Evolutionary conservation across 2,113 vertebrate species (phyloP).

Genomic region (Rissa tridactyla): DNA sequence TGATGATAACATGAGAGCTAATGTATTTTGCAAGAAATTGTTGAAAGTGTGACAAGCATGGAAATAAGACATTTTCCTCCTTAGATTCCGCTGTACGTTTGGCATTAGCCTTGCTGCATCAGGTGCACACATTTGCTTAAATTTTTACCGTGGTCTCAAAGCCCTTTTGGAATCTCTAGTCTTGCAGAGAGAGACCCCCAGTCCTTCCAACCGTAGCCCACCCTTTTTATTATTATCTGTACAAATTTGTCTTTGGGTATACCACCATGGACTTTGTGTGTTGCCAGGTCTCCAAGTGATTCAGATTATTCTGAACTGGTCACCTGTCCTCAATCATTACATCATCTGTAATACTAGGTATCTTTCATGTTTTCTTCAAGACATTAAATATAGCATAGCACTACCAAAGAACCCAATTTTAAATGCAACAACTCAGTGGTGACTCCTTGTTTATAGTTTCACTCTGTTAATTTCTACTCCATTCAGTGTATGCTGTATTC

Average conservation of each 20-base stretch:
- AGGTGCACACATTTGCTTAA: background rate
- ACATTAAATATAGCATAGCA: background rate
- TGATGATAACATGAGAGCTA: background rate
- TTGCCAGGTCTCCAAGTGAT: background rate
- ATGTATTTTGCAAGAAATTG: background rate
- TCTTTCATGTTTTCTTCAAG: background rate
- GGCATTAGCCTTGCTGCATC: background rate
- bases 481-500: background rate
- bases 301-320: background rate
- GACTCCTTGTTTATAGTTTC: background rate
- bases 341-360: background rate
- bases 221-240: background rate
- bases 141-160: background rate
- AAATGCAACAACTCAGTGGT: background rate
- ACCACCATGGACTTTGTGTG: background rate
- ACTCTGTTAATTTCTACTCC: background rate
- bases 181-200: fast-evolving
- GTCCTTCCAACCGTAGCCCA: background rate
- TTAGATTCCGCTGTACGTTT: background rate
- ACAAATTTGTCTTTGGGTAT: background rate
- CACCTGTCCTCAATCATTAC: background rate
- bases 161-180: background rate
- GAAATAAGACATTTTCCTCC: background rate
- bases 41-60: background rate
- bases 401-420: background rate